Percentiles rank a stretch among this genome's conserved stretches.
These are phyloP conservation scores for Cybosia mesomella DNA, from an alignment of 2,888 invertebrate species.

Conservation along the genomic window DNA sequence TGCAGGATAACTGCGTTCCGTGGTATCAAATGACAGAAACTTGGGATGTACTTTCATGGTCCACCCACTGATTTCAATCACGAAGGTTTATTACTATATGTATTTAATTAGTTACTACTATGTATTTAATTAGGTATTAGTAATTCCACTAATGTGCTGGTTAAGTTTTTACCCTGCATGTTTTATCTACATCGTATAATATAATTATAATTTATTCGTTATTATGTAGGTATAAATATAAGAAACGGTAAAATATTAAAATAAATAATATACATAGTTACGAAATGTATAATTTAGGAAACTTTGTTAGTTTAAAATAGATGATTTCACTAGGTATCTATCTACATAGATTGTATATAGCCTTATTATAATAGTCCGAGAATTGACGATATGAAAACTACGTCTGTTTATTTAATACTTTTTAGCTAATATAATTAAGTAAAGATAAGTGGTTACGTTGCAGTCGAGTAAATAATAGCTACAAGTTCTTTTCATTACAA, in stretches of 20 bases:
- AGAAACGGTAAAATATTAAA: conserved; percentile 1
- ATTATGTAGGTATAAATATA: not conserved
- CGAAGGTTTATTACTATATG: too few species aligned
- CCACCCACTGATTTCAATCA: too few species aligned
- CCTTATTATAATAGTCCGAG: not conserved
- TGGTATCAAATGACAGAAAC: too few species aligned
- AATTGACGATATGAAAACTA: not conserved
- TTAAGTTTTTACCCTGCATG: conserved; percentile 12
- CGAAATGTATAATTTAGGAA: not conserved
- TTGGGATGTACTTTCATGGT: too few species aligned
- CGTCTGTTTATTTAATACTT: not conserved
- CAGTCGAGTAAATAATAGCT: too few species aligned
- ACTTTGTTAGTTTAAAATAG: not conserved
- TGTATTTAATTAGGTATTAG: not conserved
- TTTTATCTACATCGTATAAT: not conserved
- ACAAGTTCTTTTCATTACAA: too few species aligned
- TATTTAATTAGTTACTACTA: too few species aligned
- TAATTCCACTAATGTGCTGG: not conserved
- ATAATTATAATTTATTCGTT: conserved; percentile 3
- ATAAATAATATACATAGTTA: not conserved
- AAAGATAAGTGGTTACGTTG: too few species aligned
- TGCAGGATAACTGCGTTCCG: too few species aligned
- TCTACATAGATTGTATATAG: not conserved
- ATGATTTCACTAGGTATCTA: not conserved
- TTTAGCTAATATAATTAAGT: too few species aligned